These are phyloP conservation scores for Chymomyza amoena DNA, from an alignment of 2,888 invertebrate species.

Conservation along the genomic window DNA sequence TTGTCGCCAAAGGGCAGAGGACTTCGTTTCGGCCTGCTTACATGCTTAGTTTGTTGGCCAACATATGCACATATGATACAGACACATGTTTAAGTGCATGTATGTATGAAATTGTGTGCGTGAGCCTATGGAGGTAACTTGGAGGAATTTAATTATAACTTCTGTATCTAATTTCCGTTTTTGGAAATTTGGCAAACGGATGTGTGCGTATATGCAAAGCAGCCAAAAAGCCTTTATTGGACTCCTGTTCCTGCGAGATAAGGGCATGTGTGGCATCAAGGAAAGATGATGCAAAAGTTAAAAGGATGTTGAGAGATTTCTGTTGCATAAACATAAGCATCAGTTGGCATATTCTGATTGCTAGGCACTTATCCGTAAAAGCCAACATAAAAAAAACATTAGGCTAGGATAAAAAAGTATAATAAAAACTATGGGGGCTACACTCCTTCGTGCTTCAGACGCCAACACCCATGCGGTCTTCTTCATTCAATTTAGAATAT, in stretches of 20 bases:
- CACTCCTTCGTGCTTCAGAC: too few relatives aligned
- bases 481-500: too few relatives aligned
- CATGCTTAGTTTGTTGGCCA: constrained; percentile 63
- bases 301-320: background rate
- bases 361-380: background rate
- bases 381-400: background rate
- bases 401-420: too few relatives aligned
- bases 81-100: constrained; percentile 1
- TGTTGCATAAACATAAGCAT: background rate
- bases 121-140: constrained; percentile 34
- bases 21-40: constrained; percentile 35
- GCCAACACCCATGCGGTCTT: too few relatives aligned
- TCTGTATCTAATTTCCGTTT: constrained; percentile 72
- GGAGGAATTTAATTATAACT: constrained; percentile 71
- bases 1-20: background rate
- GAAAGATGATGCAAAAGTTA: background rate
- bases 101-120: constrained; percentile 16
- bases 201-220: constrained; percentile 43
- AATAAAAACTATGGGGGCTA: too few relatives aligned
- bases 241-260: background rate
- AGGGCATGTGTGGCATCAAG: background rate
- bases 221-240: background rate
- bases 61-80: constrained; percentile 9
- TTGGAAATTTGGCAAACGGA: constrained; percentile 55
- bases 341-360: too few relatives aligned